Percentiles rank a stretch among this genome's conserved stretches.
Conservation (phyloP, 2,888 invertebrate species). For the Tinea pellionella region DNA sequence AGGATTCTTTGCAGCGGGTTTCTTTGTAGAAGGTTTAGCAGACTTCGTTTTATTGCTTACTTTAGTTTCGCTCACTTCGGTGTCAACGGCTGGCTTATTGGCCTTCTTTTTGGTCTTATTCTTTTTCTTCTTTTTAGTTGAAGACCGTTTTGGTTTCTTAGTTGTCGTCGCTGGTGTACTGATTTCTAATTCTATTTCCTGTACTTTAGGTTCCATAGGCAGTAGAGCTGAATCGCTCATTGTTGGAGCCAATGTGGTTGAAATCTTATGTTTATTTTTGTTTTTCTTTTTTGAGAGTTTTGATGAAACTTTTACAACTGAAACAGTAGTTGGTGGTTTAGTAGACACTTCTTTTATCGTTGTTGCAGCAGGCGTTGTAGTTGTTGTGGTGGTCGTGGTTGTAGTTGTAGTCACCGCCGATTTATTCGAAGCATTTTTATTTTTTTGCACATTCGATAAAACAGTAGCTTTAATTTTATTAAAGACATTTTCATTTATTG, state of each 20-base stretch:
- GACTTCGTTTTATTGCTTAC: slow-evolving; percentile 69
- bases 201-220: slow-evolving; percentile 58
- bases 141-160: slow-evolving; percentile 56
- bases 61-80: slow-evolving; percentile 44
- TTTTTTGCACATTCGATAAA: slow-evolving; percentile 62
- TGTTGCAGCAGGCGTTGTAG: slow-evolving; percentile 23
- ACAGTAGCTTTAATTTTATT: slow-evolving; percentile 74
- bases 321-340: slow-evolving; percentile 28
- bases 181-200: slow-evolving; percentile 60
- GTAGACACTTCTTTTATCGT: slow-evolving; percentile 28
- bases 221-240: slow-evolving; percentile 48
- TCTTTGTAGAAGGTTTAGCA: slow-evolving; percentile 43
- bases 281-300: slow-evolving; percentile 50
- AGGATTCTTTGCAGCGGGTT: slow-evolving; percentile 37
- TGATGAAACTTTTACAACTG: slow-evolving; percentile 34
- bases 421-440: slow-evolving; percentile 42
- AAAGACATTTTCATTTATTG: slow-evolving; percentile 59
- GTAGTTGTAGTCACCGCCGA: slow-evolving; percentile 31
- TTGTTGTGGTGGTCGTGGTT: slow-evolving; percentile 28
- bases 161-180: slow-evolving; percentile 56
- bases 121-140: slow-evolving; percentile 59
- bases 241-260: slow-evolving; percentile 34
- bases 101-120: slow-evolving; percentile 73
- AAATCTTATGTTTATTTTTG: slow-evolving; percentile 45
- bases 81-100: slow-evolving; percentile 40